Evolutionary conservation across 2,888 invertebrate genomes (phyloP), one percentile per base, ranked within the genome.

Genomic region (Polietes domitor): DNA sequence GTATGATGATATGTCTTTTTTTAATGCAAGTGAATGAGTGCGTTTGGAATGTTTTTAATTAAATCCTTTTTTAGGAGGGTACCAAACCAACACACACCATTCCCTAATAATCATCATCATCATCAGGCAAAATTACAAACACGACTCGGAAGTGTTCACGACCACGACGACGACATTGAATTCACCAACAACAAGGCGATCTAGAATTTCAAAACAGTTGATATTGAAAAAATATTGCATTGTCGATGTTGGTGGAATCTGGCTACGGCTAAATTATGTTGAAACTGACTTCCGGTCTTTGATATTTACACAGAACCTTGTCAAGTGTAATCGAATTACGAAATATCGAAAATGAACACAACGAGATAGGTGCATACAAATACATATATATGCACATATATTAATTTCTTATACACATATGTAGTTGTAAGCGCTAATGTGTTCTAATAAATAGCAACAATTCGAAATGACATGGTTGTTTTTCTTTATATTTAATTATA

Each of bases 191-290:
- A 3, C n/a, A 47, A 47, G 15, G n/a, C 6, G n/a, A n/a, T 47
- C 47, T 47, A n/a, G 47, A 47, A 47, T 47, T 47, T 47, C 47
- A 47, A 47, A 47, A 47, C n/a, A 47, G n/a, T 47, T 47, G n/a
- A n/a, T 47, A 47, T 47, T 47, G 47, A 12, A 41, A 47, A 10
- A 10, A 1, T 37, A 7, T 37, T 37, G 7, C 12, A 9, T 37
- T 37, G 10, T 9, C 12, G 12, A 7, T 12, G 37, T 7, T 37
- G 37, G 37, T 2, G 10, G 10, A 37, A 37, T 10, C 37, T 37
- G 4, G 37, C 12, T 37, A 37, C 10, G 37, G 12, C 1, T 1
- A 37, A 37, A 47, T 5, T 47, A 47, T n/a, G 47, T n/a, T 47
- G 47, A 2, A 12, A 4, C n/a, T n/a, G 47, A 47, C n/a, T 47